Evolutionary conservation across 2,888 invertebrate species (phyloP).

Genomic region (Tetragonisca angustula): DNA sequence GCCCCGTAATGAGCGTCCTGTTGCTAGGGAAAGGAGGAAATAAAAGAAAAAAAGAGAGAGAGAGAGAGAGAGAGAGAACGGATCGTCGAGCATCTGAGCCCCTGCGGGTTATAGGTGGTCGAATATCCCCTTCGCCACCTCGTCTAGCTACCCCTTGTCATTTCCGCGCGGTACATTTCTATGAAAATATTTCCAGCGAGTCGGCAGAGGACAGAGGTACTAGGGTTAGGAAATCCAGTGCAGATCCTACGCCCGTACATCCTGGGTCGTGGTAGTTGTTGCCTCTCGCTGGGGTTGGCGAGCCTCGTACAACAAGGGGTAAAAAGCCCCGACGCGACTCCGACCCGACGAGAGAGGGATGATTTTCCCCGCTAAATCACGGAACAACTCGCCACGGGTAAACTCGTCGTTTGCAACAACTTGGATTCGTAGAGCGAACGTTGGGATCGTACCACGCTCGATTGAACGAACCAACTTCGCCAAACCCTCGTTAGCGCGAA

Average conservation of each 20-base stretch:
- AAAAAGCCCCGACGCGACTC: constrained; percentile 57
- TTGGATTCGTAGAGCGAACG: constrained; percentile 23
- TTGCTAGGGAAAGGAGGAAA: constrained; percentile 42
- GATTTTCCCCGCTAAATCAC: constrained; percentile 67
- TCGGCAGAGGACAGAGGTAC: constrained; percentile 53
- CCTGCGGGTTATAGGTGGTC: constrained; percentile 76
- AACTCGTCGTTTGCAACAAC: constrained; percentile 20
- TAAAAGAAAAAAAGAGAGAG: constrained; percentile 14
- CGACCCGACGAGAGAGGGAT: constrained; percentile 57
- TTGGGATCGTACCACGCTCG: constrained; percentile 21
- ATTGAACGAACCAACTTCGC: constrained; percentile 53
- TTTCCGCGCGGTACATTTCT: constrained; percentile 78
- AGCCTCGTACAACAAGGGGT: constrained; percentile 57
- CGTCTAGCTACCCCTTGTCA: constrained; percentile 59
- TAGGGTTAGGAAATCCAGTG: constrained; percentile 58
- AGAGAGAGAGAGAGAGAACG: constrained; percentile 15
- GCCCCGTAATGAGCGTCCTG: constrained; percentile 74
- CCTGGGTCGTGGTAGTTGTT: constrained; percentile 39
- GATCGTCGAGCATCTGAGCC: constrained; percentile 73
- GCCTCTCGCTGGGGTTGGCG: constrained; percentile 41
- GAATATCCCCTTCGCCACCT: constrained; percentile 54
- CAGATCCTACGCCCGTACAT: constrained; percentile 52
- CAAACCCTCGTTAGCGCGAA: constrained; percentile 38
- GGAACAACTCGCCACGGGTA: constrained; percentile 57
- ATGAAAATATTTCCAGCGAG: constrained; percentile 76